These are phyloP conservation scores for Melanocharis versteri DNA, from an alignment of 2,113 vertebrate species.

Conservation along the genomic window DNA sequence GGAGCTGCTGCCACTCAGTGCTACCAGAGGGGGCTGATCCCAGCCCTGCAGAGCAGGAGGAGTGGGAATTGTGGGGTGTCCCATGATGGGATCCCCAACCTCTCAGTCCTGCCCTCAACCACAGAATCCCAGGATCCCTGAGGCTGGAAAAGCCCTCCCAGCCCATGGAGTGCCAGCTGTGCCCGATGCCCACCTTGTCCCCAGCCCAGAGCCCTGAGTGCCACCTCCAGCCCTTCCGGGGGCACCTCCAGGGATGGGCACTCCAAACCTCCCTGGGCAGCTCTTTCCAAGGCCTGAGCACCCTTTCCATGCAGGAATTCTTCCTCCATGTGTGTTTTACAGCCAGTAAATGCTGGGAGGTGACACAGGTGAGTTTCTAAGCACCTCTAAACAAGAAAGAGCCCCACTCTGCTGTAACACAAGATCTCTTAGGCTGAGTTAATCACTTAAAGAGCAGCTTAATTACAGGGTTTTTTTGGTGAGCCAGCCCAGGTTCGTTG, in stretches of 20 bases:
- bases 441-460: not conserved
- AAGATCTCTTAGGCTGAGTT: not conserved
- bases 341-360: not conserved
- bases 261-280: not conserved
- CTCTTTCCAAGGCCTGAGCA: accelerated
- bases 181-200: not conserved
- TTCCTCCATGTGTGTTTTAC: not conserved
- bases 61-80: not conserved
- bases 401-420: not conserved
- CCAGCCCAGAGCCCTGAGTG: not conserved
- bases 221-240: not conserved
- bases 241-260: not conserved
- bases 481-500: not conserved
- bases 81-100: not conserved
- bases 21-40: not conserved
- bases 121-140: not conserved
- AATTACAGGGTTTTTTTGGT: not conserved
- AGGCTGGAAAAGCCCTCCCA: not conserved
- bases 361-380: not conserved
- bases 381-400: not conserved
- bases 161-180: accelerated
- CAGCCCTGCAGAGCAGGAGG: not conserved
- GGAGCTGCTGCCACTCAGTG: not conserved
- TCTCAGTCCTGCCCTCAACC: not conserved
- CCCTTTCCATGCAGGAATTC: not conserved